Percentiles rank a stretch among this genome's conserved stretches.
Conservation (phyloP, 2,888 invertebrate species). For the Lithosia quadra region DNA sequence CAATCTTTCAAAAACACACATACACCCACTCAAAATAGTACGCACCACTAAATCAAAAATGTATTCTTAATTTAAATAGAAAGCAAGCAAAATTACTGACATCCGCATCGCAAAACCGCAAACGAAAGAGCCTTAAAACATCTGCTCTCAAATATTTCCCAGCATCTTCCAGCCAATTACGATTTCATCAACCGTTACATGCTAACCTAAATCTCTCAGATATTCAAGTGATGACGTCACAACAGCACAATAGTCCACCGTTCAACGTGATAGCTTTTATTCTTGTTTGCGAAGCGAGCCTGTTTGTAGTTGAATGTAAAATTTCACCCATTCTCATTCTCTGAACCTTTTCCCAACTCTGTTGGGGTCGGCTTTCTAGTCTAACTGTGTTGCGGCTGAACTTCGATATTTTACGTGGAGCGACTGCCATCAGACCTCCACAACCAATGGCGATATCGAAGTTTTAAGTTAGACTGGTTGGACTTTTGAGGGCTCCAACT, state of each 20-base stretch:
- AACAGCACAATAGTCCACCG: slow-evolving; percentile 46
- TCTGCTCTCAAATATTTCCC: slow-evolving; percentile 4
- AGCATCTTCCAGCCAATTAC: slow-evolving; percentile 36
- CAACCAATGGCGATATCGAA: no score
- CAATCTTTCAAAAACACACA: no score
- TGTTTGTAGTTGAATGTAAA: slow-evolving; percentile 37
- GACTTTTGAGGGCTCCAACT: no score
- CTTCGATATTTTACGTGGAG: no score
- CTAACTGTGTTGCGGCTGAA: no score
- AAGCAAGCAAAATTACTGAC: not conserved
- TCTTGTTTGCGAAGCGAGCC: slow-evolving; percentile 51
- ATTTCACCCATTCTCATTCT: no score
- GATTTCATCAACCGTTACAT: slow-evolving; percentile 42
- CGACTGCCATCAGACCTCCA: no score
- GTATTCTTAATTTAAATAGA: not conserved
- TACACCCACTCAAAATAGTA: no score
- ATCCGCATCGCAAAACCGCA: not conserved
- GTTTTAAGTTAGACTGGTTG: no score
- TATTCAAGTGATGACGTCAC: slow-evolving; percentile 47
- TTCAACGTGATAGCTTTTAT: slow-evolving; percentile 53
- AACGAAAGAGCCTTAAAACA: not conserved
- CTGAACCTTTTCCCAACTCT: no score
- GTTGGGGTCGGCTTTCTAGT: no score
- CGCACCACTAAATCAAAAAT: not conserved
- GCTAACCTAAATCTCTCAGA: slow-evolving; percentile 49